Evolutionary conservation across 1,140 invertebrate species (phyloP), one percentile per base, ranked within the genome.

Genomic region (Phortica variegata): DNA sequence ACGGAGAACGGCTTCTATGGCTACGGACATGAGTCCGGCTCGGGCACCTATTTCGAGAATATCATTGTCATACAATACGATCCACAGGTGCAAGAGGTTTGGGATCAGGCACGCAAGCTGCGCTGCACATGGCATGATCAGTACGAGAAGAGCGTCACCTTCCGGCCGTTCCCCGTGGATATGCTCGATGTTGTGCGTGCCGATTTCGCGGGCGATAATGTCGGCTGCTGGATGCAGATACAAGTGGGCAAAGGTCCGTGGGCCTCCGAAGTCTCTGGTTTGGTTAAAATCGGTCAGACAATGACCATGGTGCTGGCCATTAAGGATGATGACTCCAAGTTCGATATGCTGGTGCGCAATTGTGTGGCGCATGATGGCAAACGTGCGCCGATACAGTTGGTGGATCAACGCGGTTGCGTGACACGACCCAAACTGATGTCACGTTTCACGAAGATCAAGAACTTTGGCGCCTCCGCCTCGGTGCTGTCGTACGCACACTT

Each of bases 231-330:
- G 91, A 92, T 93, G 90, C 90, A 92, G 61, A 93, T 93, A 43
- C 90, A 93, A 79, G 92, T 95, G 5, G 93, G 93, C 13, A 96
- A 95, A 74, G 93, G 93, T 32, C 93, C 93, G 0, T 96, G 93
- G 93, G 93, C 93, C 7, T 92, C 90, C 0, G 93, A 96, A 79
- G 93, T 96, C 0, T 93, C 91, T 0, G 93, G 93, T 0, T 78
- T 96, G 18, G 93, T 96, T 0, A 95, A 95, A 75, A 96, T 95
- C 38, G 93, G 93, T 2, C 93, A 96, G 68, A 95, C 93, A 0
- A 95, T 97, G 93, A 97, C 93, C 4, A 95, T 96, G 93, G 93
- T 96, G 2, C 76, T 95, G 19, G 93, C 93, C 7, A 96, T 97
- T 54, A 95, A 97, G 77, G 93, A 96, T 54, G 92, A 95, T 58